Evolutionary conservation across 2,797 vertebrate species (phyloP).

Genomic region (Acanthopagrus latus): DNA sequence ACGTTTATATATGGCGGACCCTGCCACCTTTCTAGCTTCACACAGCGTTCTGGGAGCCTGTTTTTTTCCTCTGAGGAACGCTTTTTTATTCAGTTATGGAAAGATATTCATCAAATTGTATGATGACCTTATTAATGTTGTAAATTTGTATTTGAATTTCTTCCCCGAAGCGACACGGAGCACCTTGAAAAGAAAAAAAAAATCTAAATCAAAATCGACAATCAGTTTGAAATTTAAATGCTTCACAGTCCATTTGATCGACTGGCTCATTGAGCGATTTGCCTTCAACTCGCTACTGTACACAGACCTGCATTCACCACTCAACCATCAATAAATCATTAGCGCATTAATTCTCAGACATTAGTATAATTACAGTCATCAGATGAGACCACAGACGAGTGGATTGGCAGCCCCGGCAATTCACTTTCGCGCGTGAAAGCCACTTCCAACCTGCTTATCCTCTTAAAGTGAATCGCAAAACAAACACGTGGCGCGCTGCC

Average conservation of each 20-base stretch:
- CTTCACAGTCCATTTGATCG: neutral
- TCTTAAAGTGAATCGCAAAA: conserved; percentile 47
- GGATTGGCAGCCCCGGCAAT: conserved; percentile 24
- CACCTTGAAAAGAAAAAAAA: no score
- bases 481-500: conserved; percentile 39
- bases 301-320: conserved; percentile 26
- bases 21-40: no score
- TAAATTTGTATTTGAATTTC: no score
- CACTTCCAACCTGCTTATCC: conserved; percentile 38
- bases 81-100: no score
- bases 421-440: conserved; percentile 25
- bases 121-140: no score
- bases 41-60: no score
- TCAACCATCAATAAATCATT: conserved; percentile 28
- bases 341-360: conserved; percentile 36
- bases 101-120: no score
- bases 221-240: neutral
- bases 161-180: no score
- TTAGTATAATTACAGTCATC: conserved; percentile 59
- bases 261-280: conserved; percentile 17
- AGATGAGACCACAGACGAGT: conserved; percentile 18
- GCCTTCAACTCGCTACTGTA: conserved; percentile 14
- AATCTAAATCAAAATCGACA: neutral
- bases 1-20: no score
- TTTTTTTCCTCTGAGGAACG: no score